These are phyloP conservation scores for Pollenia angustigena DNA, from an alignment of 2,888 invertebrate species.

Conservation along the genomic window DNA sequence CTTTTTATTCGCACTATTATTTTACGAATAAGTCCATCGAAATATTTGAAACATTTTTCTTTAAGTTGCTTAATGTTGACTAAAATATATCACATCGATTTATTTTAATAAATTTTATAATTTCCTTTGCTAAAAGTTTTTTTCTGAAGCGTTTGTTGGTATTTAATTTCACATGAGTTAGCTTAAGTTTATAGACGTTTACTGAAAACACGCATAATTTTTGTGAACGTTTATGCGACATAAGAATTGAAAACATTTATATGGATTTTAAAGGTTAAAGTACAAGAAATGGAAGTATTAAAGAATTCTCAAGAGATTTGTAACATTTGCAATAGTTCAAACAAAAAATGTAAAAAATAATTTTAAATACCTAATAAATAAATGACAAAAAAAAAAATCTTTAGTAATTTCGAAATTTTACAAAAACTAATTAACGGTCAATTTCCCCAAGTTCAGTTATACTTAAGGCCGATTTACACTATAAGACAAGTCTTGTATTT, in stretches of 20 bases:
- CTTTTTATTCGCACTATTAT: constrained; percentile 50
- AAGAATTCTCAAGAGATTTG: not conserved
- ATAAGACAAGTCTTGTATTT: too few species aligned
- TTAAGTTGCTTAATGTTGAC: constrained; percentile 53
- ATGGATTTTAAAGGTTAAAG: constrained; percentile 30
- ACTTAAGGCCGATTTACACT: too few species aligned
- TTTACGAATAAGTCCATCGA: constrained; percentile 42
- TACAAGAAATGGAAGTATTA: not conserved
- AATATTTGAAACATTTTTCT: constrained; percentile 58
- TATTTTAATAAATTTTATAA: not conserved
- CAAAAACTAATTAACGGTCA: too few species aligned
- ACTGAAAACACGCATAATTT: constrained; percentile 45
- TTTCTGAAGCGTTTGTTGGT: not conserved
- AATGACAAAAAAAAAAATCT: too few species aligned
- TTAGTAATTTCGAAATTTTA: too few species aligned
- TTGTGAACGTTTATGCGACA: not conserved
- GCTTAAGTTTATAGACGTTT: constrained; percentile 1
- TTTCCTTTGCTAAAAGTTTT: constrained; percentile 24
- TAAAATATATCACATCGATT: constrained; percentile 30
- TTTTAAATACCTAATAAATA: too few species aligned
- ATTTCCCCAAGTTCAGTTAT: too few species aligned
- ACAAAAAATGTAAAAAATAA: too few species aligned
- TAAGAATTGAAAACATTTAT: constrained; percentile 22
- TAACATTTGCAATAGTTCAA: not conserved
- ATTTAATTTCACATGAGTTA: not conserved